Conservation (phyloP, 2,797 vertebrate species). For the Cercopithecus petaurista region DNA sequence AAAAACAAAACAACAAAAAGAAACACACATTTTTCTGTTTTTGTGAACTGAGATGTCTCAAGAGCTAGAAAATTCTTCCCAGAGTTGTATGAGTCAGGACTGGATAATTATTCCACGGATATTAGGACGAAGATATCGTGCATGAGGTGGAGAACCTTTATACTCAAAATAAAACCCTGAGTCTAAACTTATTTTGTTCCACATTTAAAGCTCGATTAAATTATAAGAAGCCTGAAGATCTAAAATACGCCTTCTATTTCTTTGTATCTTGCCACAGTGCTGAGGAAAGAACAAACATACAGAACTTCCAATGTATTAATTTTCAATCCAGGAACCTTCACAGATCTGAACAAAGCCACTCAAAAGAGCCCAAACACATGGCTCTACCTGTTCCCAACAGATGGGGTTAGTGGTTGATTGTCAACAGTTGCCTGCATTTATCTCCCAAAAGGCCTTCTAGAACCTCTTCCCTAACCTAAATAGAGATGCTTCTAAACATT, state of each 20-base stretch:
- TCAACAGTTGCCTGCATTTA: not conserved
- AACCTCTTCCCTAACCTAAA: not conserved
- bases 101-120: not conserved
- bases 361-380: no score
- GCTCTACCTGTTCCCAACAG: not conserved
- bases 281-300: not conserved
- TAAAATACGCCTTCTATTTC: not conserved
- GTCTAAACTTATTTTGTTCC: not conserved
- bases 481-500: not conserved
- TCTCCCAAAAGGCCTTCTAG: not conserved
- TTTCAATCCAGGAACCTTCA: not conserved
- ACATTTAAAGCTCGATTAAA: not conserved
- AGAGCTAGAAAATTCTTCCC: not conserved
- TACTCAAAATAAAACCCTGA: not conserved
- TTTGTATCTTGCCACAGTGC: not conserved
- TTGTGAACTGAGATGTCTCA: not conserved
- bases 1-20: not conserved
- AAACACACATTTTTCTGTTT: not conserved
- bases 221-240: not conserved
- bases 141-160: accelerated
- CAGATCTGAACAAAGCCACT: not conserved
- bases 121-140: accelerated
- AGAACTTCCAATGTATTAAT: not conserved
- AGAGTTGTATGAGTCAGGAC: not conserved
- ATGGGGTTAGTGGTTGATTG: no score